phyloP scores from a whole-genome alignment of 2,113 vertebrate species.

The Potamarius usumacintae region DNA sequence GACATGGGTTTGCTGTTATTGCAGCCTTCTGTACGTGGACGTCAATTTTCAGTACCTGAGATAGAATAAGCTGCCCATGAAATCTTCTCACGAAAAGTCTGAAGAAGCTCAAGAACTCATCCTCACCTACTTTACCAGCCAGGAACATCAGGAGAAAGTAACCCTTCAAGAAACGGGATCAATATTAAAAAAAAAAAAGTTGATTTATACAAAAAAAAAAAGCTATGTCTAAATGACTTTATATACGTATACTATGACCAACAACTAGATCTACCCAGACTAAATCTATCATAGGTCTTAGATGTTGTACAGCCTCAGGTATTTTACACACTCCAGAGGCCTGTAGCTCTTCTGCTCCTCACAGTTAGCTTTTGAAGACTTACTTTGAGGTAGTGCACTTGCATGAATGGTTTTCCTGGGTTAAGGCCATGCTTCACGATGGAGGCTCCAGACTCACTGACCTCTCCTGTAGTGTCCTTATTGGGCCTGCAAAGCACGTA shows the following conservation, averaged over 20 bases:
- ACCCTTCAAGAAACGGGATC: slow-evolving; percentile 73
- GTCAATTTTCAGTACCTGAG: slow-evolving; percentile 79
- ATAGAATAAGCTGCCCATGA: slow-evolving; percentile 90
- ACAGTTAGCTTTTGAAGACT: slow-evolving; percentile 41
- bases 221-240: neutral
- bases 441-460: slow-evolving; percentile 84
- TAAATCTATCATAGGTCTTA: neutral
- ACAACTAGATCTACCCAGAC: neutral
- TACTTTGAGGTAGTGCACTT: slow-evolving; percentile 97
- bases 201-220: neutral
- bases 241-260: neutral
- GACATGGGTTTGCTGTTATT: neutral
- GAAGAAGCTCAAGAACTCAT: slow-evolving; percentile 81
- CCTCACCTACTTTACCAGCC: slow-evolving; percentile 78
- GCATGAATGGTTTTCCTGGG: slow-evolving; percentile 92
- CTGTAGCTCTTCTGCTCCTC: neutral
- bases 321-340: neutral
- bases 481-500: slow-evolving; percentile 78
- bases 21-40: neutral
- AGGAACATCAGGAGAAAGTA: slow-evolving; percentile 90
- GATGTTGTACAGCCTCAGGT: neutral
- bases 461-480: slow-evolving; percentile 84
- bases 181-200: neutral
- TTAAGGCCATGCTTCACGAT: slow-evolving; percentile 89
- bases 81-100: slow-evolving; percentile 82